Conservation (phyloP, 1,140 invertebrate species). For the Trachymyrmex cornetzi region DNA sequence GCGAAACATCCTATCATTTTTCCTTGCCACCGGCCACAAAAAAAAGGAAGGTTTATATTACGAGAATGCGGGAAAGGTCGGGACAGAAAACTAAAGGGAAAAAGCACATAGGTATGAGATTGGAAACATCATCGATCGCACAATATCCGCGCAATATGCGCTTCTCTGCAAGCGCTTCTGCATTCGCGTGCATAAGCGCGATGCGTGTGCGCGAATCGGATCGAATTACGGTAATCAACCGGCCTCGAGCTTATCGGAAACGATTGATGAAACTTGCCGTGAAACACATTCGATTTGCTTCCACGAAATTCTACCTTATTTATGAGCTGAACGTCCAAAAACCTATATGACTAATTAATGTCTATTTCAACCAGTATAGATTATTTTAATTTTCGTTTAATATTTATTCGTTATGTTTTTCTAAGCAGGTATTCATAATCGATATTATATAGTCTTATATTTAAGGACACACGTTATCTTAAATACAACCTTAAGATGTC, state of each 20-base stretch:
- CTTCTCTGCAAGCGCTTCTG: no score
- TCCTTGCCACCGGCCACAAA: conserved; percentile 49
- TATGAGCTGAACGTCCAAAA: not conserved
- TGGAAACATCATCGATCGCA: conserved; percentile 18
- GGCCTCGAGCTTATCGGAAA: not conserved
- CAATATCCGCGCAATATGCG: not conserved
- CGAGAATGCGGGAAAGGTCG: not conserved
- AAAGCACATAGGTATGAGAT: conserved; percentile 51
- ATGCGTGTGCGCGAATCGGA: not conserved
- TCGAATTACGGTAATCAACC: conserved; percentile 44
- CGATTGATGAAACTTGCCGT: conserved; percentile 6
- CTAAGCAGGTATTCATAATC: no score
- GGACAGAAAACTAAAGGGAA: conserved; percentile 18
- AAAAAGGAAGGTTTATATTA: conserved; percentile 53
- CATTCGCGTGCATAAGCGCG: not conserved
- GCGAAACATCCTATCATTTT: conserved; percentile 67
- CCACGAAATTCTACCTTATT: not conserved
- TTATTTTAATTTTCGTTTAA: no score
- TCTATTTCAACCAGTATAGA: no score
- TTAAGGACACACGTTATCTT: no score
- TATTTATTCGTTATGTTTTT: no score
- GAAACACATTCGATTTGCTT: not conserved
- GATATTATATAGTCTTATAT: no score
- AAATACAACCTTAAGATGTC: no score
- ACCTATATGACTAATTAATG: not conserved